phyloP scores from a whole-genome alignment of 2,113 vertebrate species.

The Isichthys henryi region DNA sequence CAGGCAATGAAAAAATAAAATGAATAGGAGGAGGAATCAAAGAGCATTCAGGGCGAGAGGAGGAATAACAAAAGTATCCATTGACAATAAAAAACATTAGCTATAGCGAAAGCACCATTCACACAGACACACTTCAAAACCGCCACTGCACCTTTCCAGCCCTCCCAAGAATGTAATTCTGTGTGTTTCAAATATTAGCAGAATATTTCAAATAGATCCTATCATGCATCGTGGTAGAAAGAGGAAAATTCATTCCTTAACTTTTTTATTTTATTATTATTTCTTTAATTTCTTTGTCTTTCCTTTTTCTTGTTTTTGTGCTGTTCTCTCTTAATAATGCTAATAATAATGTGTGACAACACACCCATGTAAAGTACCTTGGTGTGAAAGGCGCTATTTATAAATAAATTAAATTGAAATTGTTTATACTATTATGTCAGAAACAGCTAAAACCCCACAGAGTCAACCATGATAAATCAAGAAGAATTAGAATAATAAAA shows the following conservation, averaged over 20 bases:
- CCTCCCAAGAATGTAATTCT: neutral
- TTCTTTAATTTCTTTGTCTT: neutral
- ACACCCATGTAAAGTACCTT: neutral
- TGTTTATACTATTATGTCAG: neutral
- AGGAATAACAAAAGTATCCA: neutral
- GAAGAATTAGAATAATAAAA: neutral
- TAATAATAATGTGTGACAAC: neutral
- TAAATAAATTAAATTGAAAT: neutral
- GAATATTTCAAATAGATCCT: neutral
- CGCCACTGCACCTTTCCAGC: neutral
- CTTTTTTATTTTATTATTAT: neutral
- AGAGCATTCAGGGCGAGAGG: neutral
- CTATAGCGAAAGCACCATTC: neutral
- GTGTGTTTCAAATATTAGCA: neutral
- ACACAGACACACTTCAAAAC: neutral
- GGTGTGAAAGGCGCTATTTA: neutral
- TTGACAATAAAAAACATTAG: neutral
- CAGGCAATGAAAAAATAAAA: neutral
- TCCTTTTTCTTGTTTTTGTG: neutral
- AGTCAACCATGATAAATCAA: neutral
- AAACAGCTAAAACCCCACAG: neutral
- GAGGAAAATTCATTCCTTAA: neutral
- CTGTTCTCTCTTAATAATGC: neutral
- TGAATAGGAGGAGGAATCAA: neutral
- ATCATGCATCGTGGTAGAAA: neutral